Evolutionary conservation across 2,113 vertebrate genomes (phyloP).

Genomic region (Garra rufa): DNA sequence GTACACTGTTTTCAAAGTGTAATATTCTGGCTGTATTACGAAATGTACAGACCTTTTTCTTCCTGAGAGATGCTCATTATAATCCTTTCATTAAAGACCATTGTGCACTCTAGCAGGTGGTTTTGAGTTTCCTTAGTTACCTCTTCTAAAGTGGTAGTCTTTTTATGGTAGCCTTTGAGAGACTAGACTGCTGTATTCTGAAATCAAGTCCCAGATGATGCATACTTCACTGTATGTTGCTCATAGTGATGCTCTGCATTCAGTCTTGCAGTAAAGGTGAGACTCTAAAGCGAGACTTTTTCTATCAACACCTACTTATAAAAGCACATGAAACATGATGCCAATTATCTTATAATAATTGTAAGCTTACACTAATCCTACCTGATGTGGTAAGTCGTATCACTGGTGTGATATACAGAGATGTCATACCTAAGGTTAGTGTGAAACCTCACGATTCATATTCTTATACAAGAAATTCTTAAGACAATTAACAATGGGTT

Average conservation of each 20-base stretch:
- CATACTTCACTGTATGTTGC: not conserved
- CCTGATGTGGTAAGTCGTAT: not conserved
- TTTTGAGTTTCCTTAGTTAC: conserved; percentile 28
- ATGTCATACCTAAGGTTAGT: not conserved
- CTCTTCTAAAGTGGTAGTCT: not conserved
- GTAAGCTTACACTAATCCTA: not conserved
- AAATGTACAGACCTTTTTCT: not conserved
- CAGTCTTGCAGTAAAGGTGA: not conserved
- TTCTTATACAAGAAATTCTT: not conserved
- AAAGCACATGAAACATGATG: too few relatives aligned
- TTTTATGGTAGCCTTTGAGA: conserved; percentile 1
- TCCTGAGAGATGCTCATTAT: conserved; percentile 29
- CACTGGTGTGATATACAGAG: not conserved
- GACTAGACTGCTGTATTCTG: not conserved
- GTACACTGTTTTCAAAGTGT: not conserved
- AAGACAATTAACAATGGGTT: not conserved
- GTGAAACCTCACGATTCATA: not conserved
- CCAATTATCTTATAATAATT: too few relatives aligned
- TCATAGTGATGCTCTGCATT: not conserved
- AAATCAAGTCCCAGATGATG: not conserved
- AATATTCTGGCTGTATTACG: not conserved
- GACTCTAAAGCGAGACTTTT: not conserved
- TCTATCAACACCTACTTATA: not conserved
- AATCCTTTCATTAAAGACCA: conserved; percentile 15
- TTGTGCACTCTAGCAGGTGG: conserved; percentile 4